Evolutionary conservation across 2,888 invertebrate species (phyloP), one percentile per base, ranked within the genome.

Genomic region (Polylopha cassiicola): DNA sequence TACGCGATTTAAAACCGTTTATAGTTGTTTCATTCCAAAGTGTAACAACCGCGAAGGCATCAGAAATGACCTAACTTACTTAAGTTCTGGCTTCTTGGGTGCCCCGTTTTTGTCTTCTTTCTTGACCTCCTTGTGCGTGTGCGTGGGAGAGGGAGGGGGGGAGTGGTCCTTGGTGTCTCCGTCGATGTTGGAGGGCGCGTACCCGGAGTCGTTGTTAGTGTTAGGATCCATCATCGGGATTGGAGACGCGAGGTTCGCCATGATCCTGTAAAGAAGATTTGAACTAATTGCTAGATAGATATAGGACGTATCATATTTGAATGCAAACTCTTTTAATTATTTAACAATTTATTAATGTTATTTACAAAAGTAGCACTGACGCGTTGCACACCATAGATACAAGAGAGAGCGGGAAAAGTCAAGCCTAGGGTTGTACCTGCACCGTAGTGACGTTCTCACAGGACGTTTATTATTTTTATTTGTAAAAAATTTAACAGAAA

Each of bases 171-270:
- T 85, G 20, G 73, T 68, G 27, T 88, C 88, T 1, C 86, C 88
- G 37, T 86, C 86, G 38, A 86, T 67, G 55, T 89, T 89, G 50
- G 89, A 91, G 5, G 92, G 89, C 30, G 90, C 92, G 76, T 94
- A 94, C 46, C 94, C 94, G 20, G 93, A 93, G 79, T 94, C 94
- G 79, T 93, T 92, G 87, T 93, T 94, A 45, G 93, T 93, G 75
- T 92, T 93, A 23, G 92, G 90, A 59, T 93, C 93, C 65, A 90
- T 89, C 72, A 89, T 81, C 2, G 88, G 86, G 28, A 90, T 89
- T 8, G 90, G 89, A 28, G 89, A 84, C 0, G 84, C 82, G 8
- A 84, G 53, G 52, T 82, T 84, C 0, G 84, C 84, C 84, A 82
- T 85, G 47, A 84, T 82, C 34, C 85, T 82, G 67, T 13, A 39